Conservation (phyloP, 2,797 vertebrate species). For the Acanthornis magna region DNA sequence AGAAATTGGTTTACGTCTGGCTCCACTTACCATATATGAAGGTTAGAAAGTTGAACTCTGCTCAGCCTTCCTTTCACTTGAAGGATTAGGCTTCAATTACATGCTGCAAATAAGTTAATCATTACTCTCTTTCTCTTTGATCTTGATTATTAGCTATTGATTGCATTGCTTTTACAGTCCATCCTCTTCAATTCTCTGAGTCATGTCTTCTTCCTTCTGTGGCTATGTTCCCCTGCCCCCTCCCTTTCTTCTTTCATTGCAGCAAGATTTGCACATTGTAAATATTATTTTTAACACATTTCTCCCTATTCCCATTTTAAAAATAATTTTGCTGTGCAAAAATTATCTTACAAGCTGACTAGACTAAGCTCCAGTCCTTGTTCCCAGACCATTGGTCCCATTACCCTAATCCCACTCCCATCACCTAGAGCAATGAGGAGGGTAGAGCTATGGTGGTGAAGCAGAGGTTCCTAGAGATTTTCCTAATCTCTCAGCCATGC, state of each 20-base stretch:
- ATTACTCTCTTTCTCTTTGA: not conserved
- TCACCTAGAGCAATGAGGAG: not conserved
- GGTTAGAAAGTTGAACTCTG: not conserved
- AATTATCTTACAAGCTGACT: not conserved
- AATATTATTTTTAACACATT: not conserved
- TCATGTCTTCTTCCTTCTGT: not conserved
- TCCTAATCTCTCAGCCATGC: not conserved
- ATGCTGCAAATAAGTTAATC: not conserved
- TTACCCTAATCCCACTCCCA: not conserved
- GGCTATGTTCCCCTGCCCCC: not conserved
- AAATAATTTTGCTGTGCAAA: not conserved
- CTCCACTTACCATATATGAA: not conserved
- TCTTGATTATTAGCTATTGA: not conserved
- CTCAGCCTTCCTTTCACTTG: not conserved
- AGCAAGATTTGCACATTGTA: not conserved
- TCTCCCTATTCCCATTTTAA: not conserved
- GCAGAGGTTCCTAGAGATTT: not conserved
- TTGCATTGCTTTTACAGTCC: not conserved
- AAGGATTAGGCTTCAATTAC: not conserved
- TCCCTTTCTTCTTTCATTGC: not conserved
- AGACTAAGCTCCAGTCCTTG: not conserved
- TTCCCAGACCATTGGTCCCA: not conserved
- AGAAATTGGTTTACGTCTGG: not conserved
- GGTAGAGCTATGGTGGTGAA: not conserved
- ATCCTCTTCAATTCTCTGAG: not conserved